Evolutionary conservation across 2,797 vertebrate genomes (phyloP), one percentile per base, ranked within the genome.

Genomic region (Enoplosus armatus): DNA sequence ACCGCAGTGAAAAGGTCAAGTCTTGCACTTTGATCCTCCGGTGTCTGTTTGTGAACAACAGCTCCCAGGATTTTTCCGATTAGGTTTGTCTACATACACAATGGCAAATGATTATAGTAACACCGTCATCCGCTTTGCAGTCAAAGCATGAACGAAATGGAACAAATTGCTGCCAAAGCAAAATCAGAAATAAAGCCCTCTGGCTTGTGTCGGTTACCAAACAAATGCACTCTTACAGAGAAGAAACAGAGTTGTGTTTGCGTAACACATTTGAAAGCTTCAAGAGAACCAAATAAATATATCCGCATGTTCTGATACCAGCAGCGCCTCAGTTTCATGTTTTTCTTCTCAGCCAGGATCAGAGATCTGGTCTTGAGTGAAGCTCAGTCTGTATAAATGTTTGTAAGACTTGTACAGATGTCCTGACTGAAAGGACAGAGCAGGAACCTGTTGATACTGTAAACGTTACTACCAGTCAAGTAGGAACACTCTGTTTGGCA

Each of bases 21-120:
- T 63, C 0, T 54, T 84, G 87, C 22, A 85, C 88, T 88, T 92
- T 90, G 90, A 72, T 48, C 81, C 60, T 11, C 12, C 43, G 29
- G 11, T 35, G 37, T 77, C 61, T 77, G 62, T 71, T 39, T 64
- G 33, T 47, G 22, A 39, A 53, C n/a, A 65, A 6, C 27, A 51
- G 22, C 48, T 37, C 2, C 3, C 31, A 68, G 22, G 55, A 6
- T 33, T 14, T 5, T 26, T 27, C 31, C 2, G 4, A 53, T 71
- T 47, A 64, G n/a, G 4, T 68, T 59, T 33, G 20, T 62, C n/a
- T 53, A 6, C 6, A 15, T 10, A 33, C 48, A 62, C 39, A 43
- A 14, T 33, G 18, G 11, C 2, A 54, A 59, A 66, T 63, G 37
- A 77, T 72, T 45, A 26, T 33, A 39, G 55, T 48, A 39, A 5